Conservation (phyloP, 2,113 vertebrate genomes). For the Heterotilapia buettikoferi region DNA sequence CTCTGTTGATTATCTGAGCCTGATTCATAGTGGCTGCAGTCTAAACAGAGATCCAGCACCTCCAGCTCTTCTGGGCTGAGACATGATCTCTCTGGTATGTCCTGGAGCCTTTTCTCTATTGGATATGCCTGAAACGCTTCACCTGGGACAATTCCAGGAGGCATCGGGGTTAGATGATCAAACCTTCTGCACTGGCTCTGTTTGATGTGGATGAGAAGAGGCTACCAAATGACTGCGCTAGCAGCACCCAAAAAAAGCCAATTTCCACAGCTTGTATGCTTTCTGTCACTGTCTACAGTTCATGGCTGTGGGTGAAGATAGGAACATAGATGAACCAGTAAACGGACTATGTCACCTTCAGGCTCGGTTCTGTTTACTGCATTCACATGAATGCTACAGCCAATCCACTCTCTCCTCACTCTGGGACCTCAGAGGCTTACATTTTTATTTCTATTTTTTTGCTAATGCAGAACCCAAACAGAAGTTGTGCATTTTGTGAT, state of each 20-base stretch:
- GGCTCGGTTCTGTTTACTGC: not conserved
- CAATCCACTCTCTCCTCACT: not conserved
- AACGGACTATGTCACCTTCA: not conserved
- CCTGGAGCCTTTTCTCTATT: not conserved
- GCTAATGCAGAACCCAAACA: not conserved
- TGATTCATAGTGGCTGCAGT: not conserved
- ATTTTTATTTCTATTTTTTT: too few relatives aligned
- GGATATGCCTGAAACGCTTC: not conserved
- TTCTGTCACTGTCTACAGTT: not conserved
- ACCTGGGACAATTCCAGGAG: not conserved
- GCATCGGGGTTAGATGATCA: not conserved
- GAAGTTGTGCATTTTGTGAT: not conserved
- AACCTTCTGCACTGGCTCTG: accelerated
- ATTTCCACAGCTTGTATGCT: not conserved
- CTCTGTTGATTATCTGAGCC: not conserved
- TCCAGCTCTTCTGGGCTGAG: not conserved
- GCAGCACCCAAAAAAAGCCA: accelerated
- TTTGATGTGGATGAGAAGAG: not conserved
- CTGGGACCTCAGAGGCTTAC: not conserved
- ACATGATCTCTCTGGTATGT: not conserved
- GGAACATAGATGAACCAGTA: not conserved
- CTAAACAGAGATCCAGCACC: not conserved
- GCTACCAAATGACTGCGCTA: not conserved
- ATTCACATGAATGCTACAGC: not conserved
- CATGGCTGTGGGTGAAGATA: not conserved